phyloP scores from a whole-genome alignment of 2,888 invertebrate species.

The Eupithecia vulgata region DNA sequence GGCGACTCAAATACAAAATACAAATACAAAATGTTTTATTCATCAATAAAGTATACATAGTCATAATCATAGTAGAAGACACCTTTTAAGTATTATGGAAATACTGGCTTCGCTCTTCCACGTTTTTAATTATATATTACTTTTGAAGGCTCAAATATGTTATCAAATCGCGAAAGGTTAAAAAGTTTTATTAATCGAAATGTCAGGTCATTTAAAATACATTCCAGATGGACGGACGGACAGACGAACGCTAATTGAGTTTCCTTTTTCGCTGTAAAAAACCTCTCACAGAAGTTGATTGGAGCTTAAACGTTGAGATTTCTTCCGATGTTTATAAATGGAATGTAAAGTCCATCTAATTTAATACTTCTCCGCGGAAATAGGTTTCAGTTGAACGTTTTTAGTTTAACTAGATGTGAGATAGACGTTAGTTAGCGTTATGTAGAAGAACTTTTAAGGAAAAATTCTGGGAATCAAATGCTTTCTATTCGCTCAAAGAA shows the following conservation, averaged over 20 bases:
- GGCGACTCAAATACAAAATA: too few relatives aligned
- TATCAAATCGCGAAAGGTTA: too few relatives aligned
- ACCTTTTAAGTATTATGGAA: too few relatives aligned
- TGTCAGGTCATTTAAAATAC: slow-evolving; percentile 12
- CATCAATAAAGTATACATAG: too few relatives aligned
- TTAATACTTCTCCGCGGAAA: slow-evolving; percentile 34
- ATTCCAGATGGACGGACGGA: slow-evolving; percentile 30
- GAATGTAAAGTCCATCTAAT: slow-evolving; percentile 37
- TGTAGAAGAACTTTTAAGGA: not conserved
- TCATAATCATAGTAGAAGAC: too few relatives aligned
- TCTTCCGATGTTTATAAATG: slow-evolving; percentile 42
- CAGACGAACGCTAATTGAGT: slow-evolving; percentile 43
- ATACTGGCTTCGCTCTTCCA: too few relatives aligned
- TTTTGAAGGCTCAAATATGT: too few relatives aligned
- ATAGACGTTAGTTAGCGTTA: not conserved
- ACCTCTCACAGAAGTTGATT: slow-evolving; percentile 44
- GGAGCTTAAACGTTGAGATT: slow-evolving; percentile 40
- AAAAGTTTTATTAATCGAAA: not conserved
- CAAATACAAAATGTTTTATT: too few relatives aligned
- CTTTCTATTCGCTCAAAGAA: too few relatives aligned
- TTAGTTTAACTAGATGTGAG: slow-evolving; percentile 6
- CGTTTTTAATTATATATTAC: too few relatives aligned
- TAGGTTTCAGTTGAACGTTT: slow-evolving; percentile 19
- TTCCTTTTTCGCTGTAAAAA: slow-evolving; percentile 43
- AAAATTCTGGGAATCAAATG: too few relatives aligned